A percentile compares a stretch with the other conserved stretches of the same genome.
These are phyloP conservation scores for Morpho achilles DNA, from an alignment of 2,888 invertebrate genomes.

Conservation along the genomic window DNA sequence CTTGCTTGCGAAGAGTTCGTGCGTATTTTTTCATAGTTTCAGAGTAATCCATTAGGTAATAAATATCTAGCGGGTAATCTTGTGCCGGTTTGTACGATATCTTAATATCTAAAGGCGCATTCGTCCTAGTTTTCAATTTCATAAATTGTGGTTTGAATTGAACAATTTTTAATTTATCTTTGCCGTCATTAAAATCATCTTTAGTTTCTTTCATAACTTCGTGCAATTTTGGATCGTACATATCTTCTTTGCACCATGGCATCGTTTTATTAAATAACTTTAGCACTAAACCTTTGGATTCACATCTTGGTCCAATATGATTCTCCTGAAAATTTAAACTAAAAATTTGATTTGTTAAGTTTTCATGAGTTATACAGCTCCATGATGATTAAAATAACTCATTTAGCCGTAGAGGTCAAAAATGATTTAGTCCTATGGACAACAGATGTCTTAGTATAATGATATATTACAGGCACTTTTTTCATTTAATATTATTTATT, in stretches of 20 bases:
- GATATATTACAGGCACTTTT: too few species aligned
- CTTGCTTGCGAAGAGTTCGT: conserved; percentile 66
- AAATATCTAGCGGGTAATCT: conserved; percentile 90
- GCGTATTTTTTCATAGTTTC: conserved; percentile 84
- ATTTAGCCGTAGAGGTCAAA: background rate
- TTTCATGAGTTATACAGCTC: too few species aligned
- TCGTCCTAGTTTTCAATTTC: conserved; percentile 67
- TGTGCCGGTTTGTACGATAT: conserved; percentile 81
- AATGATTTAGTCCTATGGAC: background rate
- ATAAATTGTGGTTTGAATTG: conserved; percentile 80
- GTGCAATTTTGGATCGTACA: conserved; percentile 30
- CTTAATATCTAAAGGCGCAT: conserved; percentile 48
- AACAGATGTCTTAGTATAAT: too few species aligned
- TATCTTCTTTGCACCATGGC: conserved; percentile 39
- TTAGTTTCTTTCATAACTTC: background rate
- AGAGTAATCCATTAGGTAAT: conserved; percentile 90
- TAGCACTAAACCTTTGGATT: conserved; percentile 25
- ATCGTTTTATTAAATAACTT: conserved; percentile 1
- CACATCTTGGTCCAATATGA: conserved; percentile 36
- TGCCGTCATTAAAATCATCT: conserved; percentile 28
- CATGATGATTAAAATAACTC: too few species aligned
- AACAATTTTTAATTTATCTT: conserved; percentile 25
- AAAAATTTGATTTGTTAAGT: background rate
- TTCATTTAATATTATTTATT: too few species aligned
- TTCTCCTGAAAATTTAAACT: conserved; percentile 31